Conservation (phyloP, 2,797 vertebrate species). For the Ambastaia sidthimunki region DNA sequence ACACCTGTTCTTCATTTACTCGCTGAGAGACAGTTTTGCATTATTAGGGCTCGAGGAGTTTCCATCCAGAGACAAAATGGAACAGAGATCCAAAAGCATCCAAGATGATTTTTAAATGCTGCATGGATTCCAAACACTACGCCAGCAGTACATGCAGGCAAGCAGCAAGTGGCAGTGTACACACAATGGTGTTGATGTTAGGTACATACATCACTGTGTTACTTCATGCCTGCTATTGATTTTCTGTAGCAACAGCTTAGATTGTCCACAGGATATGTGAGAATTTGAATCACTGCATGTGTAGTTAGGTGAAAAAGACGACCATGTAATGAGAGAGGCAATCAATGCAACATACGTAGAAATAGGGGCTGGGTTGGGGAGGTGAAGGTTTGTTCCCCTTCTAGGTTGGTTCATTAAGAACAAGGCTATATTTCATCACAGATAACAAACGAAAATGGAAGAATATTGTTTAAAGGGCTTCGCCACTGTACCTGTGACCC, state of each 20-base stretch:
- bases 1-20: slow-evolving; percentile 21
- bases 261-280: slow-evolving; percentile 38
- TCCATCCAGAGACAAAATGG: background rate
- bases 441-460: slow-evolving; percentile 10
- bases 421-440: slow-evolving; percentile 15
- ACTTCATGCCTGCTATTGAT: slow-evolving; percentile 46
- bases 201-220: slow-evolving; percentile 3
- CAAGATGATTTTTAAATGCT: background rate
- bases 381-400: background rate
- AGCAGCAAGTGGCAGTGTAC: background rate
- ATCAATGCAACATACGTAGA: slow-evolving; percentile 51
- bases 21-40: slow-evolving; percentile 23
- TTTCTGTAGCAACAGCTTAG: slow-evolving; percentile 9
- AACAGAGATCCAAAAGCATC: too few species aligned
- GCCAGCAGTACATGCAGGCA: background rate
- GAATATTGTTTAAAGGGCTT: slow-evolving; percentile 24
- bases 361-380: background rate
- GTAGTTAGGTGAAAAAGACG: slow-evolving; percentile 26
- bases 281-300: slow-evolving; percentile 41
- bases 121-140: background rate
- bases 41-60: background rate
- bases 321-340: slow-evolving; percentile 42
- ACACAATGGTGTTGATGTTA: background rate
- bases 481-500: slow-evolving; percentile 20
- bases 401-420: slow-evolving; percentile 7